Evolutionary conservation across 2,797 vertebrate genomes (phyloP), one percentile per base, ranked within the genome.

Genomic region (Tragopan temminckii): DNA sequence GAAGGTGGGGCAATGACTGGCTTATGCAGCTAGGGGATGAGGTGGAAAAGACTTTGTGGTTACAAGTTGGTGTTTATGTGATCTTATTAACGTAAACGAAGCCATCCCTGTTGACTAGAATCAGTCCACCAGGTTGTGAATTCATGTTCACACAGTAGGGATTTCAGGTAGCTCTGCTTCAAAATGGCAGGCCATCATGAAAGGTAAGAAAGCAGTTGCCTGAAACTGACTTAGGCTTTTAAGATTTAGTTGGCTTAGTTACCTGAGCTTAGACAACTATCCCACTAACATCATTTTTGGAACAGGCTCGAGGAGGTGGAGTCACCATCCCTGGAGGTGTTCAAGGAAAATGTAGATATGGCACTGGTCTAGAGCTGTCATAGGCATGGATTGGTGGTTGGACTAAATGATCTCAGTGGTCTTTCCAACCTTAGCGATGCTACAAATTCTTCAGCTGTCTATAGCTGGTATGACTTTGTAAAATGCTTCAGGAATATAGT

Each of bases 11-110:
- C 9, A 21, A 17, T 13, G 38, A 35, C 15, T 42, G 8, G 27
- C 4, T 62, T 36, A 16, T 11, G 12, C 0, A 0, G 8, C 16
- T 21, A 1, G 8, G 46, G 11, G 35, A 27, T 46, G 40, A 62
- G 35, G 31, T 42, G 35, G 46, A 31, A 48, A 68, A 62, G 40
- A 6, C 13, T 55, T 53, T 25, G 29, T 62, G 40, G 11, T 5
- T 48, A 25, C 17, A 36, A 38, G 5, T 21, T 43, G 52, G 36
- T 11, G 9, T 61, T 53, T 68, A 18, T 53, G 55, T 33, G 15
- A 12, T 43, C 12, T 5, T 17, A 61, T 27, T 58, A 40, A 24
- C 4, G 5, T 20, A 31, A 52, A 24, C 62, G 31, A 25, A 62
- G 25, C 55, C 18, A 13, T 31, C 35, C 21, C 11, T 25, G 11